phyloP scores from a whole-genome alignment of 2,113 vertebrate genomes.

The Pristiophorus japonicus region DNA sequence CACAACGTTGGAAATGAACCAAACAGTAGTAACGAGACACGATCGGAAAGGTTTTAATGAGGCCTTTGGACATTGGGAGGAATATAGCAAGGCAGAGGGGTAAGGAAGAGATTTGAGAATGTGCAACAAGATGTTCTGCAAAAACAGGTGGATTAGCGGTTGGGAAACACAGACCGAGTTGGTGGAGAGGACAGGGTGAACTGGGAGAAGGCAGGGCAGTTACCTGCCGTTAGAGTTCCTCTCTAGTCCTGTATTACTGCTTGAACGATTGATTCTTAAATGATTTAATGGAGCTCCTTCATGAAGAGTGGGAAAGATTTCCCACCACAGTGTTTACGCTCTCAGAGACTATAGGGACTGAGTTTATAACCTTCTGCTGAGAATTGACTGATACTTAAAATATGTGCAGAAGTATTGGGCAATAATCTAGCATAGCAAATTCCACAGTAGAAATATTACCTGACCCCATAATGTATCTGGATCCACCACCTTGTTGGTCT shows the following conservation, averaged over 20 bases:
- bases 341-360: background rate
- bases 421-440: background rate
- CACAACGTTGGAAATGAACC: background rate
- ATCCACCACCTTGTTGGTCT: constrained; percentile 70
- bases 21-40: background rate
- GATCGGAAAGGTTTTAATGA: background rate
- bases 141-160: too few species aligned
- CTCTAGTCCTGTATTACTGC: too few species aligned
- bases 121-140: background rate
- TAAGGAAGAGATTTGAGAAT: background rate
- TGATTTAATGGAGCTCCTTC: background rate
- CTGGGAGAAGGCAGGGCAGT: too few species aligned
- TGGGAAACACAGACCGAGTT: too few species aligned
- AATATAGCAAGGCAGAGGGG: background rate
- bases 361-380: background rate
- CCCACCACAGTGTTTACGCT: background rate
- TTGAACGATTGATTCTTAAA: too few species aligned
- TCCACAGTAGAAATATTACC: constrained; percentile 54
- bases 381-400: background rate
- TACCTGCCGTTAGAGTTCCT: too few species aligned
- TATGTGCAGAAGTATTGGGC: background rate
- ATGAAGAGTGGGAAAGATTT: background rate
- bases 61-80: background rate
- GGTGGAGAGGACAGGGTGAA: too few species aligned
- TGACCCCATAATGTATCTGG: constrained; percentile 82